Conservation (phyloP, 2,113 vertebrate species). For the Alexandromys fortis region DNA sequence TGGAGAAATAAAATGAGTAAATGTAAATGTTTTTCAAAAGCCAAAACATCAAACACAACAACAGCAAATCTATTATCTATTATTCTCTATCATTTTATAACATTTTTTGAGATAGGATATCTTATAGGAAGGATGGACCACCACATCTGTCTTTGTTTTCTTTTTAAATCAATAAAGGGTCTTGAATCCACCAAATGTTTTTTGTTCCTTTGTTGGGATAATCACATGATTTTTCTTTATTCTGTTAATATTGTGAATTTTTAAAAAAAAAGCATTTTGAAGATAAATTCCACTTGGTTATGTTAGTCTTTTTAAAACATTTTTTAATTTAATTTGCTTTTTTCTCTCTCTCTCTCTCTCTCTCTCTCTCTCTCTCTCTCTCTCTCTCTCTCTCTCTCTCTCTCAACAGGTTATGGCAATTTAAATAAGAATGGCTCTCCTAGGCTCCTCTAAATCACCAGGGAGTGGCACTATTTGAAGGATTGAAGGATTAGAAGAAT, state of each 20-base stretch:
- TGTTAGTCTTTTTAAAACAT: background rate
- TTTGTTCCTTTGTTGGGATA: background rate
- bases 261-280: background rate
- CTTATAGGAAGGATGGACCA: background rate
- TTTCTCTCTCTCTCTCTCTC: background rate
- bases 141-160: background rate
- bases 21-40: background rate
- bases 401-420: background rate
- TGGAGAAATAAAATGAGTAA: background rate
- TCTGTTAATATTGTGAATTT: constrained; percentile 17
- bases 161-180: background rate
- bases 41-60: background rate
- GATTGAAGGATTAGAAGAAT: background rate
- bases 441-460: background rate
- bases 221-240: background rate
- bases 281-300: background rate
- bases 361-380: background rate
- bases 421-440: background rate
- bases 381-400: background rate
- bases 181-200: background rate
- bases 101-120: background rate
- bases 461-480: background rate
- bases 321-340: background rate
- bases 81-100: background rate
- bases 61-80: background rate